Evolutionary conservation across 2,113 vertebrate genomes (phyloP).

Genomic region (Hystrix brachyura): DNA sequence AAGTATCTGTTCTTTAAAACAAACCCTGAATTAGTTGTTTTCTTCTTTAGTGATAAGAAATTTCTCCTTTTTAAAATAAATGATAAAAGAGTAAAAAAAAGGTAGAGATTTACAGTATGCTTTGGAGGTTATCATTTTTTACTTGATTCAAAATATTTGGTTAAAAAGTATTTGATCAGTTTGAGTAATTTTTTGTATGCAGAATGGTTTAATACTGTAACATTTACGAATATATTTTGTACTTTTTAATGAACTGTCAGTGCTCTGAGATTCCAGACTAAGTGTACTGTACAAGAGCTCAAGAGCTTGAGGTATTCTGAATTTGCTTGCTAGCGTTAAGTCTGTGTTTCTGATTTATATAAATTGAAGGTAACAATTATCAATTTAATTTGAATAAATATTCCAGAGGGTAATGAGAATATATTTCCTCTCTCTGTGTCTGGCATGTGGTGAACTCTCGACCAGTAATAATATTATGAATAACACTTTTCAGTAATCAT

Average conservation of each 20-base stretch:
- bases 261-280: slow-evolving; percentile 4
- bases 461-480: background rate
- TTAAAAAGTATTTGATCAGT: slow-evolving; percentile 82
- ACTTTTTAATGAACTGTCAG: slow-evolving; percentile 35
- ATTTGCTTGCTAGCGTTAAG: background rate
- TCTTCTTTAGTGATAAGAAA: slow-evolving; percentile 81
- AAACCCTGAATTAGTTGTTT: slow-evolving; percentile 54
- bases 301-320: background rate
- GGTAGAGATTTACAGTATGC: slow-evolving; percentile 72
- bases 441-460: background rate
- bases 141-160: slow-evolving; percentile 73
- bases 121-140: slow-evolving; percentile 80
- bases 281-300: background rate
- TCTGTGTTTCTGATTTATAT: slow-evolving; percentile 10
- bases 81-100: slow-evolving; percentile 69
- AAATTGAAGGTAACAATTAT: slow-evolving; percentile 20
- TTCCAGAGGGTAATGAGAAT: background rate
- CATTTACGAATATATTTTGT: slow-evolving; percentile 65
- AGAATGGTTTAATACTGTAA: slow-evolving; percentile 44
- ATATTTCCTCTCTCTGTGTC: background rate
- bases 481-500: slow-evolving; percentile 1
- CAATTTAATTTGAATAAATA: background rate
- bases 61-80: slow-evolving; percentile 51
- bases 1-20: slow-evolving; percentile 81
- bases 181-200: slow-evolving; percentile 60